These are phyloP conservation scores for Aphrocallistes beatrix DNA, from an alignment of 37 sponge, comb jelly and placozoan species.

Conservation along the genomic window DNA sequence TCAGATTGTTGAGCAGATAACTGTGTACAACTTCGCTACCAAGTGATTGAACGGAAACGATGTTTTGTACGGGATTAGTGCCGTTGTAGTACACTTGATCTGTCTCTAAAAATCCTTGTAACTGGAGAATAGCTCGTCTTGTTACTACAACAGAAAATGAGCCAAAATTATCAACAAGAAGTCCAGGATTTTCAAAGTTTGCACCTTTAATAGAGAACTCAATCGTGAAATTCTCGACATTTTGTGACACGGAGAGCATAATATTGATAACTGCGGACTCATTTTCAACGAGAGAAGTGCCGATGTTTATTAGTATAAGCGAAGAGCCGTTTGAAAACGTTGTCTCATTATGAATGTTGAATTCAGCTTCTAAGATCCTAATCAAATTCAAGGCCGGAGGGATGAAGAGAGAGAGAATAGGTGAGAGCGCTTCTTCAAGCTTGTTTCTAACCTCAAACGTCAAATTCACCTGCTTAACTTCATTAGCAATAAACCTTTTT, in stretches of 20 bases:
- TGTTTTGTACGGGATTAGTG: background rate
- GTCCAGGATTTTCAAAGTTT: background rate
- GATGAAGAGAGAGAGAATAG: background rate
- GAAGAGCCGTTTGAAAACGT: background rate
- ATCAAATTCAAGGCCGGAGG: background rate
- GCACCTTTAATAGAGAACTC: background rate
- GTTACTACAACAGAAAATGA: background rate
- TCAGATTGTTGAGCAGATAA: background rate
- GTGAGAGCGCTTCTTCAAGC: background rate
- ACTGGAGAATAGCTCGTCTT: background rate
- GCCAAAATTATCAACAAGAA: background rate
- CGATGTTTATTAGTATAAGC: background rate
- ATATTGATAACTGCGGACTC: background rate
- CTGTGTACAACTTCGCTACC: background rate
- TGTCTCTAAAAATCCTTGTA: background rate
- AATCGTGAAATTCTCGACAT: background rate
- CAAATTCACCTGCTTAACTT: background rate
- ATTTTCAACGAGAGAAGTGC: background rate
- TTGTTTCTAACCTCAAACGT: background rate
- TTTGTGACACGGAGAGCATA: background rate
- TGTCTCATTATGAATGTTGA: slow-evolving; percentile 4
- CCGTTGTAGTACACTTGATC: slow-evolving; percentile 7
- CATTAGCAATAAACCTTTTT: background rate
- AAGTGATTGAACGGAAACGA: background rate
- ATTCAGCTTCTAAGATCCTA: background rate